These are phyloP conservation scores for Trachymyrmex septentrionalis DNA, from an alignment of 1,140 invertebrate species.

Conservation along the genomic window DNA sequence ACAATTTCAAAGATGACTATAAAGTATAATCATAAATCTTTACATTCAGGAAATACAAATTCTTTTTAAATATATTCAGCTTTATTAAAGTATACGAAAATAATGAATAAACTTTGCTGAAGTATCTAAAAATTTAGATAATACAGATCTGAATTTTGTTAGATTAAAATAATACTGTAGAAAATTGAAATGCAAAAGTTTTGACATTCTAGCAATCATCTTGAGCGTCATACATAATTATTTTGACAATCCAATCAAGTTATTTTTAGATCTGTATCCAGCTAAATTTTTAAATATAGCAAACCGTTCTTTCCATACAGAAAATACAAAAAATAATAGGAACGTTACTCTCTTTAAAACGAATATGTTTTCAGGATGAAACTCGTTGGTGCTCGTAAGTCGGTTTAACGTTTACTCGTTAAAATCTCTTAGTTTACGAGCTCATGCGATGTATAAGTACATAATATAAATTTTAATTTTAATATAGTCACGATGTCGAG, in stretches of 20 bases:
- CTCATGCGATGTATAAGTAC: not conserved
- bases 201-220: too few relatives aligned
- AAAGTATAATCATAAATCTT: not conserved
- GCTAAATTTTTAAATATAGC: too few relatives aligned
- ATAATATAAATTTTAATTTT: conserved; percentile 25
- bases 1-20: not conserved
- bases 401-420: conserved; percentile 14
- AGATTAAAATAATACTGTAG: too few relatives aligned
- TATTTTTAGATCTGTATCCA: too few relatives aligned
- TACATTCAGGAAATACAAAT: not conserved
- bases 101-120: too few relatives aligned
- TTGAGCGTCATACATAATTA: too few relatives aligned
- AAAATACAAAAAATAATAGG: too few relatives aligned
- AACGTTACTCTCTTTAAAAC: not conserved
- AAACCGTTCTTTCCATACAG: too few relatives aligned
- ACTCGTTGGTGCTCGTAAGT: conserved; percentile 19
- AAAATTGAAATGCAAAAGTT: too few relatives aligned
- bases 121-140: too few relatives aligned
- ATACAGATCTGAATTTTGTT: too few relatives aligned
- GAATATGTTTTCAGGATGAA: not conserved
- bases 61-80: conserved; percentile 3
- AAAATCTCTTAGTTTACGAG: not conserved
- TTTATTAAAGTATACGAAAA: not conserved
- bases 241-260: too few relatives aligned
- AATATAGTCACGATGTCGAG: not conserved